Evolutionary conservation across 2,888 invertebrate species (phyloP).

Genomic region (Drosophila pseudotalamancana): DNA sequence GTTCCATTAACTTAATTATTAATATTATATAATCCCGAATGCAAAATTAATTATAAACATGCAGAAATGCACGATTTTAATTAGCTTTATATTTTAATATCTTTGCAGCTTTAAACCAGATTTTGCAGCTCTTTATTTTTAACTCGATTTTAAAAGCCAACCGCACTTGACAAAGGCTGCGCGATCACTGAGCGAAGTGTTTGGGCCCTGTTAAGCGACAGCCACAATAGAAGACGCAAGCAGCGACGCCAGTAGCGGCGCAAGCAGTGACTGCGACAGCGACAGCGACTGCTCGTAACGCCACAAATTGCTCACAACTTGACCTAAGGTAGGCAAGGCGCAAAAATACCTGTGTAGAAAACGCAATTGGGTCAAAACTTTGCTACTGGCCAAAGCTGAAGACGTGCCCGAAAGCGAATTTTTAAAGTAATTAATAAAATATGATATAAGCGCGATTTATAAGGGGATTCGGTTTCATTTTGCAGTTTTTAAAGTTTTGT

Average conservation of each 20-base stretch:
- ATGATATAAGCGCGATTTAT: not conserved
- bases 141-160: slow-evolving; percentile 25
- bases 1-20: slow-evolving; percentile 21
- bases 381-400: slow-evolving; percentile 3
- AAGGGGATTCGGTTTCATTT: not conserved
- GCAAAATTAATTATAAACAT: slow-evolving; percentile 8
- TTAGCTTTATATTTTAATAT: slow-evolving; percentile 6
- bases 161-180: slow-evolving; percentile 62
- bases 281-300: slow-evolving; percentile 24
- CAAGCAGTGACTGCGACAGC: not conserved
- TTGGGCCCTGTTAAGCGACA: slow-evolving; percentile 17
- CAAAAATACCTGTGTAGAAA: slow-evolving; percentile 14
- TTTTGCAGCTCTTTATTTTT: not conserved
- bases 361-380: slow-evolving; percentile 4
- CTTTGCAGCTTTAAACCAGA: slow-evolving; percentile 11
- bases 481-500: not conserved
- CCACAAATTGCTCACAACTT: slow-evolving; percentile 47
- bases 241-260: slow-evolving; percentile 5
- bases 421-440: not conserved
- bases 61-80: not conserved
- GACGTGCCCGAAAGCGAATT: not conserved
- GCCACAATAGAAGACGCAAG: too few relatives aligned
- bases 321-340: slow-evolving; percentile 62
- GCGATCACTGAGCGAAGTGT: slow-evolving; percentile 58
- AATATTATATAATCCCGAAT: slow-evolving; percentile 1